Conservation (phyloP, 2,113 vertebrate genomes). For the Merops nubicus region DNA sequence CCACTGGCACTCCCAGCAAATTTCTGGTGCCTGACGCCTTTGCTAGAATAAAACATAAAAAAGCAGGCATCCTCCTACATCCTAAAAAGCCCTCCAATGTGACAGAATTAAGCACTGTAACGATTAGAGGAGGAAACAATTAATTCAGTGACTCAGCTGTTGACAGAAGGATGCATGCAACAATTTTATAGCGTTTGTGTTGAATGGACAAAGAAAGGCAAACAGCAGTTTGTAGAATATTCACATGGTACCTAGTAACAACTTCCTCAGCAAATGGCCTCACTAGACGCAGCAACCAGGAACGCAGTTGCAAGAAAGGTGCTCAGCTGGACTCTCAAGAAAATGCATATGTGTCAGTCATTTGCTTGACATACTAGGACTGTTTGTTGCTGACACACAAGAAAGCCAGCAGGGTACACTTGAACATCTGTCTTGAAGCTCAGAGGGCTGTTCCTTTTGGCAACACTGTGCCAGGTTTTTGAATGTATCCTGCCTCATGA, state of each 20-base stretch:
- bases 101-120: not conserved
- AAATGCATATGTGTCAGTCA: not conserved
- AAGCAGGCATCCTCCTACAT: not conserved
- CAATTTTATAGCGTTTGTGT: not conserved
- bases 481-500: not conserved
- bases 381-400: not conserved
- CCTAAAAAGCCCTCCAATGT: not conserved
- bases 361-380: not conserved
- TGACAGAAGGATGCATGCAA: not conserved
- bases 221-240: not conserved
- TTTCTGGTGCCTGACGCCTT: not conserved
- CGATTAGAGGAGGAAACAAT: not conserved
- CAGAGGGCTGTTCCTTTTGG: not conserved
- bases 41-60: not conserved
- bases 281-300: not conserved
- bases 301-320: not conserved
- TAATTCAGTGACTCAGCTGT: not conserved
- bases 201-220: not conserved
- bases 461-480: not conserved
- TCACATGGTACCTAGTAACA: not conserved
- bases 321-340: not conserved
- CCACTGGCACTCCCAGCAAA: slow-evolving; percentile 5
- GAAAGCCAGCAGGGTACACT: not conserved
- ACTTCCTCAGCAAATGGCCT: not conserved
- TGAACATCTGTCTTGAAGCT: not conserved